phyloP scores from a whole-genome alignment of 1,140 invertebrate species.

The Conus ventricosus region DNA sequence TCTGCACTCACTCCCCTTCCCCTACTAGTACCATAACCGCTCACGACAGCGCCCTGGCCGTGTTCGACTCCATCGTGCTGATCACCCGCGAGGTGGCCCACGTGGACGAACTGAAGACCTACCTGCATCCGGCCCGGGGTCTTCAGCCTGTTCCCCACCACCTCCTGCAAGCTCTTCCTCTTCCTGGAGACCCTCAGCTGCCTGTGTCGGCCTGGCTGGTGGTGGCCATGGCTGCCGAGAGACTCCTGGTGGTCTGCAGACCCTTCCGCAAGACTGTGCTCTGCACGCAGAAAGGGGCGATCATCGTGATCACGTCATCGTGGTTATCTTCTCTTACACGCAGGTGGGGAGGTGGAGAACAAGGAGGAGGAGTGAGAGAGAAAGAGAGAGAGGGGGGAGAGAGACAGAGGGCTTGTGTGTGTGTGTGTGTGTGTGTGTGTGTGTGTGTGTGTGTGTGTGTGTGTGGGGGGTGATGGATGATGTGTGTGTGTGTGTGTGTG shows the following conservation, averaged over 20 bases:
- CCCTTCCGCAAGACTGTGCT: conserved; percentile 57
- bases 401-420: too few species aligned
- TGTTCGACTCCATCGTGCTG: conserved; percentile 63
- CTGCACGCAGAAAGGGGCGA: conserved; percentile 50
- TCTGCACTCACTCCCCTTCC: too few species aligned
- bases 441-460: too few species aligned
- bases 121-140: conserved; percentile 30
- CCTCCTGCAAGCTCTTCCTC: conserved; percentile 56
- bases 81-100: conserved; percentile 40
- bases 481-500: too few species aligned
- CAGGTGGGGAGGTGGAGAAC: conserved; percentile 50
- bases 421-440: too few species aligned
- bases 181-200: conserved; percentile 55
- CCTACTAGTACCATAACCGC: too few species aligned
- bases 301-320: conserved; percentile 52
- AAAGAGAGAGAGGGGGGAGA: too few species aligned
- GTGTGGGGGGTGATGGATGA: too few species aligned
- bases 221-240: conserved; percentile 61
- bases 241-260: conserved; percentile 60
- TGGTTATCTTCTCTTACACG: conserved; percentile 56
- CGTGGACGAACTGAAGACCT: conserved; percentile 42
- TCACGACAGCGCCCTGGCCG: conserved; percentile 44
- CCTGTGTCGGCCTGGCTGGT: conserved; percentile 67
- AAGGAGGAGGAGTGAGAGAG: too few species aligned
- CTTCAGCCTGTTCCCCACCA: conserved; percentile 40